Evolutionary conservation across 2,888 invertebrate species (phyloP), one percentile per base, ranked within the genome.

Genomic region (Macrosiphum euphorbiae): DNA sequence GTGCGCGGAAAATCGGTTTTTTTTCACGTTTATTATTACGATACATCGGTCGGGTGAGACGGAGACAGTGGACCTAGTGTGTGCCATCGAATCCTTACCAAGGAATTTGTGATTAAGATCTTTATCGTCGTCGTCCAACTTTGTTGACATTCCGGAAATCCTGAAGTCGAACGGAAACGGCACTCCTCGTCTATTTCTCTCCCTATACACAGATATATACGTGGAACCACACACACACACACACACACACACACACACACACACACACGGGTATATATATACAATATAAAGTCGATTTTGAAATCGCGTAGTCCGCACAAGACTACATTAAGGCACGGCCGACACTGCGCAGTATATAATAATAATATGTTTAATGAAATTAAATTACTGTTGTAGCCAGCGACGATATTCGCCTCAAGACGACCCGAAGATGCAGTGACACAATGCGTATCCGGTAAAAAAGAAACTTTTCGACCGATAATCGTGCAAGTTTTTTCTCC

Each of bases 121-220:
- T 84, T 52, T 91, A 52, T 78, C 78, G 24, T 50, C 35, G 78
- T 85, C n/a, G 85, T 91, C 55, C 55, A 91, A 84, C 55, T 91
- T 85, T 86, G 85, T 55, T 85, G 91, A 91, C 84, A 91, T 91
- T 44, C 84, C 91, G 58, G 91, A 91, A 55, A 91, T 85, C 55
- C 90, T 78, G 26, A 35, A 35, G 50, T 90, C 35, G 50, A 35
- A 26, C 78, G 78, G 90, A 90, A 78, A 90, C 50, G 24, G 13
- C 26, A 35, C 41, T 55, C 44, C 44, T 58, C 26, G 13, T 44
- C 5, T 41, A 26, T 58, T 55, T 41, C 35, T 78, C 78, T 20
- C 35, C 35, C 35, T 78, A 35, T 67, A 67, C 13, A 20, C 8
- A 78, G 20, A 26, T 55, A 26, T 85, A 28, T 85, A 85, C 28